Evolutionary conservation across 2,888 invertebrate genomes (phyloP), one percentile per base, ranked within the genome.

Genomic region (Eilema sororculum): DNA sequence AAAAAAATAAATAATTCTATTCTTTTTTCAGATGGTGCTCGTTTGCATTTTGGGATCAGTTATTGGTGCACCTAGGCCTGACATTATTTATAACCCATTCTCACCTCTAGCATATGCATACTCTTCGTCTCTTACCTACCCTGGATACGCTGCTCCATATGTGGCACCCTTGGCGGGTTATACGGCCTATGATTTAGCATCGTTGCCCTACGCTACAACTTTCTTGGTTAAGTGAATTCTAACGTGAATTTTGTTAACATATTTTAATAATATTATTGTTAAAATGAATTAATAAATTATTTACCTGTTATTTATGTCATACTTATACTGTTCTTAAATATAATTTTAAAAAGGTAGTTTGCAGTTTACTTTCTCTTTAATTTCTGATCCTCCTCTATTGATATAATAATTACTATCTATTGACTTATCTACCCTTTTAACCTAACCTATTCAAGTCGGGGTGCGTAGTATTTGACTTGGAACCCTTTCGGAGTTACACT

Each of bases 51-150:
- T 79, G 69, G 71, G 68, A 20, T 56, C 68, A 22, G 72, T 59
- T 1, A n/a, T 62, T 58, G 78, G 73, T 5, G 78, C 73, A 0
- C 80, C 78, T 1, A 58, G 71, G 8, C 78, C 80, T 1, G 77
- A 68, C 59, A 12, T 70, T 3, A 63, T 41, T 28, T 33, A 52
- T 72, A 59, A 20, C 24, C 76, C 71, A 58, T 52, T 59, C 5
- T 10, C 52, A n/a, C 61, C 56, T 60, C 4, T 67, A 13, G 46
- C 61, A 10, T 46, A 46, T 46, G 37, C 46, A 20, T 64, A 64
- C n/a, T 12, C 41, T 46, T 63, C 46, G 8, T 41, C 63, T 0
- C 25, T 64, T 13, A n/a, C 41, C 28, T 64, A 64, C 46, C 63
- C 63, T 28, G 46, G 28, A 16, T 64, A 41, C 37, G 16, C 24